phyloP scores from a whole-genome alignment of 2,888 invertebrate species.

The Aquatica leii region DNA sequence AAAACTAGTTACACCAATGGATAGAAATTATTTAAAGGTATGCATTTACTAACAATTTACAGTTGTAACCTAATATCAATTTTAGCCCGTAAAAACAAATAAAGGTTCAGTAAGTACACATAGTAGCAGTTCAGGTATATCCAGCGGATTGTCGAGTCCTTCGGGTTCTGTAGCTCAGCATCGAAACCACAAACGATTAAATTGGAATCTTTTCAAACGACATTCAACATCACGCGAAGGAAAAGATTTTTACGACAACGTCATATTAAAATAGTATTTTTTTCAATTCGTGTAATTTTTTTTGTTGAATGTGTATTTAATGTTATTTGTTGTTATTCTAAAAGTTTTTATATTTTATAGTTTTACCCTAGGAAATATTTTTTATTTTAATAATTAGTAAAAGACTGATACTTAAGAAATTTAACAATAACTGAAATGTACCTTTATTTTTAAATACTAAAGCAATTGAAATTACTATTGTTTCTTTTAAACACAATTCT shows the following conservation, averaged over 20 bases:
- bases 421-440: constrained; percentile 10
- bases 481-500: too few species aligned
- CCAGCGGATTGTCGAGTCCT: constrained; percentile 67
- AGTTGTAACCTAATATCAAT: constrained; percentile 10
- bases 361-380: neutral
- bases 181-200: constrained; percentile 48
- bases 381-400: constrained; percentile 3
- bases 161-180: constrained; percentile 65
- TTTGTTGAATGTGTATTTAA: neutral
- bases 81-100: constrained; percentile 55
- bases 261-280: constrained; percentile 54
- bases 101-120: constrained; percentile 66
- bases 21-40: constrained; percentile 80
- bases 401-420: constrained; percentile 9
- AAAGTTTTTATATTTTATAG: neutral
- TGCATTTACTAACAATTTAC: neutral
- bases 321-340: neutral
- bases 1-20: constrained; percentile 91
- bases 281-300: neutral
- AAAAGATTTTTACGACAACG: constrained; percentile 60
- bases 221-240: constrained; percentile 66
- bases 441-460: constrained; percentile 1
- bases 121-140: constrained; percentile 66
- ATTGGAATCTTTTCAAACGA: constrained; percentile 79
- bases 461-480: too few species aligned